Evolutionary conservation across 1,140 invertebrate genomes (phyloP), one percentile per base, ranked within the genome.

Genomic region (Tetranychus urticae): DNA sequence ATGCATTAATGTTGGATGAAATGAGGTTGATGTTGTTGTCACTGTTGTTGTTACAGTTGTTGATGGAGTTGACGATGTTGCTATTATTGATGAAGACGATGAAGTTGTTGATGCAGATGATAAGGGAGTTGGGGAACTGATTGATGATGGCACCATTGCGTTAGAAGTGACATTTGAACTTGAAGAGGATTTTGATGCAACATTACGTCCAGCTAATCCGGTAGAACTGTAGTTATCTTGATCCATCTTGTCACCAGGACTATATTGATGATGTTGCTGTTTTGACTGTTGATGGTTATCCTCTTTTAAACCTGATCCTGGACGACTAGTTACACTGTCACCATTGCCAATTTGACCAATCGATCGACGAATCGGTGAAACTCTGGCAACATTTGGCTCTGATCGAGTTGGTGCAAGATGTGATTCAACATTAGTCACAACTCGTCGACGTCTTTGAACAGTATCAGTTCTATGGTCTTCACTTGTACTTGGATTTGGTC

Each of bases 361-460:
- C 46, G 58, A 31, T 46, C 58, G 39, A 14, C 37, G 37, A 47
- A 59, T 59, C 13, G 58, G 58, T 35, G 58, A 59, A 42, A 59
- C 58, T 59, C 58, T 23, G 46, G 58, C 58, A 31, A 59, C 58
- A 59, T 59, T 59, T 8, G 55, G 35, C 35, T 56, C 55, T 12
- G 55, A 56, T 56, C 33, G 14, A n/a, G 34, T 36, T 7, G 55
- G 55, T 37, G 23, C 48, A 33, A 23, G 14, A n/a, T 52, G 14
- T 7, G 12, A 33, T 35, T 57, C 37, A 39, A 14, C 36, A 31
- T 8, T 57, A 6, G 31, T 5, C 31, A 56, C 54, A 56, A 10
- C 34, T 23, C 33, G 12, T 35, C 36, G 12, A 34, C 34, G 5
- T 35, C 33, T 34, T 57, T 57, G 6, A 36, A 37, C 33, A 31